A percentile compares a stretch with the other conserved stretches of the same genome.
Evolutionary conservation across 2,888 invertebrate genomes (phyloP).

Genomic region (Merodon equestris): DNA sequence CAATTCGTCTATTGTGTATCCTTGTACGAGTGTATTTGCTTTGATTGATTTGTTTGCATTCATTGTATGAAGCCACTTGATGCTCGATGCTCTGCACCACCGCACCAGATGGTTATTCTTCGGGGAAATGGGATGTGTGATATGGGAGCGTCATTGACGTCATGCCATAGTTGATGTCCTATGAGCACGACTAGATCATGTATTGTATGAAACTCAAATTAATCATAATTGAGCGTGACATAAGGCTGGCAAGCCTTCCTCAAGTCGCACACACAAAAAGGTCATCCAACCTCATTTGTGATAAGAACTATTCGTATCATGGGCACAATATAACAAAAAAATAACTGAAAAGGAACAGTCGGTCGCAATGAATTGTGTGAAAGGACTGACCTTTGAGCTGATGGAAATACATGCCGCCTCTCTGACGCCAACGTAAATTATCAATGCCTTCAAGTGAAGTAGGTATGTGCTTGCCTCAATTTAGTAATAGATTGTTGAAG

Average conservation of each 20-base stretch:
- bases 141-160: slow-evolving; percentile 44
- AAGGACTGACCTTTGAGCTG: too few species aligned
- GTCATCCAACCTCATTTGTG: too few species aligned
- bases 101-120: slow-evolving; percentile 34
- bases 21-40: slow-evolving; percentile 60
- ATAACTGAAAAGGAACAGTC: too few species aligned
- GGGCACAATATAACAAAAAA: too few species aligned
- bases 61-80: slow-evolving; percentile 54
- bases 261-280: too few species aligned
- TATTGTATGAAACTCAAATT: slow-evolving; percentile 38
- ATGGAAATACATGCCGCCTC: too few species aligned
- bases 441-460: too few species aligned
- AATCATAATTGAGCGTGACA: slow-evolving; percentile 48
- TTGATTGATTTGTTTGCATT: slow-evolving; percentile 68
- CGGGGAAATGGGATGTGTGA: slow-evolving; percentile 18
- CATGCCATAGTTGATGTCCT: slow-evolving; percentile 27
- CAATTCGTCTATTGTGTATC: slow-evolving; percentile 5
- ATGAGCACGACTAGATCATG: slow-evolving; percentile 3
- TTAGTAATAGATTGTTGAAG: too few species aligned
- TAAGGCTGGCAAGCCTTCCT: slow-evolving; percentile 6
- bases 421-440: too few species aligned
- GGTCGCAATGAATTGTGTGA: too few species aligned
- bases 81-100: slow-evolving; percentile 45
- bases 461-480: too few species aligned
- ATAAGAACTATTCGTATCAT: too few species aligned